Conservation (phyloP, 2,888 invertebrate genomes). For the Parthenolecanium corni region DNA sequence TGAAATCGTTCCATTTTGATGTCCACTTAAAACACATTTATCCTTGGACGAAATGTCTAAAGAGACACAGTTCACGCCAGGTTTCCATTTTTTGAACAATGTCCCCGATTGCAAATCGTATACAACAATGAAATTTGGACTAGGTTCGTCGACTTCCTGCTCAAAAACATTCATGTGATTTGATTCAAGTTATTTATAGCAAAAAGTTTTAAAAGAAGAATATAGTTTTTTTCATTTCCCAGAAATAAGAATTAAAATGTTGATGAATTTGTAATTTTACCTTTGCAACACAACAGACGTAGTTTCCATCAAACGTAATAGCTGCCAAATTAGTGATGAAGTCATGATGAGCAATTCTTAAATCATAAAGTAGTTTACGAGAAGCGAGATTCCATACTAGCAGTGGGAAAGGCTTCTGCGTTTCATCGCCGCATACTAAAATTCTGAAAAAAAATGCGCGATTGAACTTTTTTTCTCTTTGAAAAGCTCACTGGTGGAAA, state of each 20-base stretch:
- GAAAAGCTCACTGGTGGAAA: neutral
- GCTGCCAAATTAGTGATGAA: constrained; percentile 72
- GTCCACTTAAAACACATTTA: constrained; percentile 70
- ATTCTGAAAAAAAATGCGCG: constrained; percentile 43
- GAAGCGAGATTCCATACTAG: constrained; percentile 80
- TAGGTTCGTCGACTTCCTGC: constrained; percentile 57
- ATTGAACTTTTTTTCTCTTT: too few relatives aligned
- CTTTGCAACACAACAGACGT: constrained; percentile 44
- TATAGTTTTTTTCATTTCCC: neutral
- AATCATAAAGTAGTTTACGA: constrained; percentile 70
- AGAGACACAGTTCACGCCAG: constrained; percentile 69
- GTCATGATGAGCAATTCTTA: constrained; percentile 79
- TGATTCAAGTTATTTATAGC: neutral
- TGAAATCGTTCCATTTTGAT: constrained; percentile 68
- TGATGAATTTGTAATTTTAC: constrained; percentile 35
- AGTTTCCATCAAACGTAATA: constrained; percentile 69
- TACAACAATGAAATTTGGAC: constrained; percentile 79
- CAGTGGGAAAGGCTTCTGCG: constrained; percentile 80
- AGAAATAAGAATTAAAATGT: neutral
- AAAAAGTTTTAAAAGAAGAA: neutral
- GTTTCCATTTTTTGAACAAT: constrained; percentile 84
- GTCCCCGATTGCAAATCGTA: constrained; percentile 84
- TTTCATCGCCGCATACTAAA: constrained; percentile 81
- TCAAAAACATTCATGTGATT: neutral
- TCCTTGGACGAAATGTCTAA: constrained; percentile 72